Conservation (phyloP, 2,888 invertebrate genomes). For the Tenthredo mesomela region DNA sequence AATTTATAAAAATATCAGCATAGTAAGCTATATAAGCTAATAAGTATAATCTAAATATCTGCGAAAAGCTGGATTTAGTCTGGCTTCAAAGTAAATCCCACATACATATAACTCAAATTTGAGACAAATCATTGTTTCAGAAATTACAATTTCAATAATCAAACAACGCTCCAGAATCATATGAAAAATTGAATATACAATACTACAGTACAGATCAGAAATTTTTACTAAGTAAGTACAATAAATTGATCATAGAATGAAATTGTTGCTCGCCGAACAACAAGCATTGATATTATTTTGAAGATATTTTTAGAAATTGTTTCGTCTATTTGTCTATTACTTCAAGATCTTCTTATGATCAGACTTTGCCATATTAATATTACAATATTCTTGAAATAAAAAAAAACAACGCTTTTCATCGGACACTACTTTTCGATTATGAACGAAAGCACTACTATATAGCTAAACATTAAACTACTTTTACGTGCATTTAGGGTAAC, state of each 20-base stretch:
- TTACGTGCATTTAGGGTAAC: background rate
- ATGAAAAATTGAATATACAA: background rate
- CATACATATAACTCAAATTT: background rate
- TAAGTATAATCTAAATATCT: slow-evolving; percentile 7
- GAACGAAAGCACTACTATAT: background rate
- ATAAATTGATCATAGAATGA: background rate
- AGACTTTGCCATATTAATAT: background rate
- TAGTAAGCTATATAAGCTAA: background rate
- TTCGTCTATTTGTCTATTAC: background rate
- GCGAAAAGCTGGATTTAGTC: slow-evolving; percentile 22
- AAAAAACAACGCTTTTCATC: background rate
- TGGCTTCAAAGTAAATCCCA: slow-evolving; percentile 37
- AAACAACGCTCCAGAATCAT: background rate
- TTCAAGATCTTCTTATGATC: background rate
- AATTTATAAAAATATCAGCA: background rate
- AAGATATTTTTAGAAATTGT: background rate
- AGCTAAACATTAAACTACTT: slow-evolving; percentile 17
- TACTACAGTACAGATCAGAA: background rate
- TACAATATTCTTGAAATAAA: background rate
- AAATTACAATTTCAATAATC: background rate
- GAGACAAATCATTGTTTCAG: background rate
- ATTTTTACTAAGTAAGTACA: no score
- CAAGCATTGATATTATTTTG: background rate
- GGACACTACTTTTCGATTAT: background rate
- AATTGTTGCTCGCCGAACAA: background rate